A percentile compares a stretch with the other conserved stretches of the same genome.
Evolutionary conservation across 2,113 vertebrate species (phyloP).

Genomic region (Caretta caretta): DNA sequence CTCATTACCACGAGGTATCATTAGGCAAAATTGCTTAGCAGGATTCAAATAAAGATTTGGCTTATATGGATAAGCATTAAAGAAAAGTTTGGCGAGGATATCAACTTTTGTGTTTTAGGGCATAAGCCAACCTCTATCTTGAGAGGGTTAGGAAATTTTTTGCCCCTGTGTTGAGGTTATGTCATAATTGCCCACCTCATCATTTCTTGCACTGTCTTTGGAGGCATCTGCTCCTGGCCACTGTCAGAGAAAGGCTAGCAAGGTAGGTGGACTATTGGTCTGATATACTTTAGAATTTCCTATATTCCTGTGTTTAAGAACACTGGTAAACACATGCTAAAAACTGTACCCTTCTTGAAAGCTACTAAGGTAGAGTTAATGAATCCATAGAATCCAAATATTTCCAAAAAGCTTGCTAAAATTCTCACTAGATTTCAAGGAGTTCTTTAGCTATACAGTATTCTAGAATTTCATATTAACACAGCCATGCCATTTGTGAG

Average conservation of each 20-base stretch:
- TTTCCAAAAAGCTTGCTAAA: neutral
- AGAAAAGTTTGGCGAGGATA: neutral
- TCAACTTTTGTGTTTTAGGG: neutral
- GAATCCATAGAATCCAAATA: neutral
- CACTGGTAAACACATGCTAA: neutral
- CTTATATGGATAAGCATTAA: neutral
- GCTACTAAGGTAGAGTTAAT: neutral
- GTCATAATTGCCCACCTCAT: neutral
- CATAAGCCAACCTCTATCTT: neutral
- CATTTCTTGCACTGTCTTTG: neutral
- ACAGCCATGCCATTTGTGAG: neutral
- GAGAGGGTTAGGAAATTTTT: neutral
- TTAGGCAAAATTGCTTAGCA: neutral
- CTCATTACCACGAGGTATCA: neutral
- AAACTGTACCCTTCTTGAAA: neutral
- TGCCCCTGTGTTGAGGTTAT: neutral
- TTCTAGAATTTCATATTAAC: neutral
- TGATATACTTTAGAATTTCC: neutral
- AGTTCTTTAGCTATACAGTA: accelerated
- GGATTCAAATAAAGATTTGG: neutral
- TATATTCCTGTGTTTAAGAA: neutral
- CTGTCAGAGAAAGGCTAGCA: neutral
- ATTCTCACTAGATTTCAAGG: neutral
- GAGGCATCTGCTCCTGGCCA: accelerated
- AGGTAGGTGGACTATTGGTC: accelerated